phyloP scores from a whole-genome alignment of 2,888 invertebrate genomes.

The Synanthedon myopaeformis region DNA sequence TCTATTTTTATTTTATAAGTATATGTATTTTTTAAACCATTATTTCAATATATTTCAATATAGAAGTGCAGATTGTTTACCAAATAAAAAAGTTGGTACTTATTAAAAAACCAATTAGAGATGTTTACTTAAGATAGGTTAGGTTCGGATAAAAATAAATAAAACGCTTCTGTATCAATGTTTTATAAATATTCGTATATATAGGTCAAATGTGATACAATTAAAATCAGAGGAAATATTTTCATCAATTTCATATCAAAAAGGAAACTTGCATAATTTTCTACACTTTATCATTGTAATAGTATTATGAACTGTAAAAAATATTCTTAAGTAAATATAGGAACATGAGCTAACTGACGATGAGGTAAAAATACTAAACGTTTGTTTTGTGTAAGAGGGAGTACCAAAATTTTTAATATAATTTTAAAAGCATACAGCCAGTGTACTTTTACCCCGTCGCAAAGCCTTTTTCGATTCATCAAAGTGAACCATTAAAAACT shows the following conservation, averaged over 20 bases:
- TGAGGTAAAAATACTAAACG: background rate
- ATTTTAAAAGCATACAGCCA: too few species aligned
- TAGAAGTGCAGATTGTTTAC: too few species aligned
- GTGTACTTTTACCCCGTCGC: conserved; percentile 29
- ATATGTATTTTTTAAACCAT: too few species aligned
- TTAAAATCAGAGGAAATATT: conserved; percentile 66
- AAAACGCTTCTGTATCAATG: conserved; percentile 56
- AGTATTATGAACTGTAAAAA: conserved; percentile 32
- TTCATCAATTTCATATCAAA: conserved; percentile 67
- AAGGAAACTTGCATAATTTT: conserved; percentile 64
- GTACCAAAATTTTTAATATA: too few species aligned
- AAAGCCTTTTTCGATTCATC: conserved; percentile 17
- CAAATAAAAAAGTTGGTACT: too few species aligned
- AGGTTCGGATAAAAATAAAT: conserved; percentile 18
- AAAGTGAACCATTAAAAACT: conserved; percentile 22
- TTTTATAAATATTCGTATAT: conserved; percentile 71
- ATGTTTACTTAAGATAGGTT: too few species aligned
- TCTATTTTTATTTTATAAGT: too few species aligned
- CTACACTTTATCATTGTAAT: conserved; percentile 61
- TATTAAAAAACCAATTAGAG: too few species aligned
- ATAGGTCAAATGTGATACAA: conserved; percentile 69
- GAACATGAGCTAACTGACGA: conserved; percentile 26
- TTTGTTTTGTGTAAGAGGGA: too few species aligned
- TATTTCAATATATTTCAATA: too few species aligned
- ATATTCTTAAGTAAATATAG: conserved; percentile 44